Conservation (phyloP, 2,888 invertebrate species). For the Metacarcinus magister region DNA sequence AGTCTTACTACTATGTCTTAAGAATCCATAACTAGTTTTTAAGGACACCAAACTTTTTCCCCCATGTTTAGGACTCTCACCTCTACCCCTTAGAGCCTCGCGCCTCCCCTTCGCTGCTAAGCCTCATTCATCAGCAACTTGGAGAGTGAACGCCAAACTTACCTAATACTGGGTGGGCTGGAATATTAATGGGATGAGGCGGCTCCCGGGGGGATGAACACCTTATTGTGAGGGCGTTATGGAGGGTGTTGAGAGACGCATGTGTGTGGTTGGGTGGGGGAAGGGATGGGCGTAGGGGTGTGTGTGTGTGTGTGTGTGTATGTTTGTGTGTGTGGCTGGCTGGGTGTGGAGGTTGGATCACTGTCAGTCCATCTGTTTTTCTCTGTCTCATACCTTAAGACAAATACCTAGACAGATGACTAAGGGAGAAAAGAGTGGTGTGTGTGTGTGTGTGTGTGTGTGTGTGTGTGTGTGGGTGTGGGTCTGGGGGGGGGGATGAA, state of each 20-base stretch:
- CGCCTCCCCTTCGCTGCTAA: neutral
- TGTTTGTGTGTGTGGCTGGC: neutral
- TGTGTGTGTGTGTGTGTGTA: neutral
- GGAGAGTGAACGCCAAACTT: constrained; percentile 44
- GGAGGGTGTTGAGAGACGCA: neutral
- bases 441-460: too few relatives aligned
- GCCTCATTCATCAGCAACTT: constrained; percentile 41
- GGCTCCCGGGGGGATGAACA: constrained; percentile 8
- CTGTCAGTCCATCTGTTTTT: neutral
- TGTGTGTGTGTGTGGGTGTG: too few relatives aligned
- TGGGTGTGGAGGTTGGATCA: too few relatives aligned
- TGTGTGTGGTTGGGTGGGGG: neutral
- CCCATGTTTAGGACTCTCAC: neutral
- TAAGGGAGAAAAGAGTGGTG: too few relatives aligned
- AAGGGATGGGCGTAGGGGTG: neutral
- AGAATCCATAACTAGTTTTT: neutral
- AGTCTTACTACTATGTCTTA: neutral
- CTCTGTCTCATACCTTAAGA: neutral
- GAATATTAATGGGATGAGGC: constrained; percentile 21
- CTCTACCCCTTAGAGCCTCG: neutral
- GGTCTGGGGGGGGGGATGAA: too few relatives aligned
- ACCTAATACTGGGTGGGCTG: constrained; percentile 14
- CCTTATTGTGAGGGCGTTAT: neutral
- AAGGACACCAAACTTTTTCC: neutral
- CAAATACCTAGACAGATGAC: neutral